These are phyloP conservation scores for Nemapogon koenigi DNA, from an alignment of 2,888 invertebrate genomes.

Conservation along the genomic window DNA sequence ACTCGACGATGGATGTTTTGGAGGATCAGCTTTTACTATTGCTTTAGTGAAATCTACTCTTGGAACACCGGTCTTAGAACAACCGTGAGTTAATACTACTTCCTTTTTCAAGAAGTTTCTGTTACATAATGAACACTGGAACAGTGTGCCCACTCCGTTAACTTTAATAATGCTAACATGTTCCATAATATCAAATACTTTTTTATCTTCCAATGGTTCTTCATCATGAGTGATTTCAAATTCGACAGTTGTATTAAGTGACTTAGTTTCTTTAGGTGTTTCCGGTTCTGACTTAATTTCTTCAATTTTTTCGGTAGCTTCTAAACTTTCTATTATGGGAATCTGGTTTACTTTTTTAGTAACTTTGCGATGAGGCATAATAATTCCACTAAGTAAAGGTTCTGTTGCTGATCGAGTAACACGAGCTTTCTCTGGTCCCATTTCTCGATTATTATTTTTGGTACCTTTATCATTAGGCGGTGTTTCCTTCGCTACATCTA, in stretches of 20 bases:
- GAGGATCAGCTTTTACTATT: conserved; percentile 17
- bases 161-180: conserved; percentile 51
- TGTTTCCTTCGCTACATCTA: not conserved
- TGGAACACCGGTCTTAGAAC: conserved; percentile 42
- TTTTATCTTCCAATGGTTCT: conserved; percentile 4
- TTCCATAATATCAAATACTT: conserved; percentile 46
- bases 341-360: no score
- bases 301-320: not conserved
- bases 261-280: conserved; percentile 7
- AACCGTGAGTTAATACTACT: conserved; percentile 42
- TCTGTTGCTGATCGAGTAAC: conserved; percentile 4
- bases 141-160: conserved; percentile 49
- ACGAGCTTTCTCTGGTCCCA: conserved; percentile 4
- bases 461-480: not conserved
- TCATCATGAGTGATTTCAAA: not conserved
- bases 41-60: conserved; percentile 29
- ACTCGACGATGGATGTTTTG: conserved; percentile 28
- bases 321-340: conserved; percentile 6
- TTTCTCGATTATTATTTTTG: conserved; percentile 11
- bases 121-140: conserved; percentile 52
- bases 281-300: not conserved
- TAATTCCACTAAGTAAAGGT: conserved; percentile 3
- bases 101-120: conserved; percentile 51
- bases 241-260: conserved; percentile 14
- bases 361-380: no score